A percentile compares a stretch with the other conserved stretches of the same genome.
Evolutionary conservation across 1,140 invertebrate genomes (phyloP).

Genomic region (Catajapyx aquilonaris): DNA sequence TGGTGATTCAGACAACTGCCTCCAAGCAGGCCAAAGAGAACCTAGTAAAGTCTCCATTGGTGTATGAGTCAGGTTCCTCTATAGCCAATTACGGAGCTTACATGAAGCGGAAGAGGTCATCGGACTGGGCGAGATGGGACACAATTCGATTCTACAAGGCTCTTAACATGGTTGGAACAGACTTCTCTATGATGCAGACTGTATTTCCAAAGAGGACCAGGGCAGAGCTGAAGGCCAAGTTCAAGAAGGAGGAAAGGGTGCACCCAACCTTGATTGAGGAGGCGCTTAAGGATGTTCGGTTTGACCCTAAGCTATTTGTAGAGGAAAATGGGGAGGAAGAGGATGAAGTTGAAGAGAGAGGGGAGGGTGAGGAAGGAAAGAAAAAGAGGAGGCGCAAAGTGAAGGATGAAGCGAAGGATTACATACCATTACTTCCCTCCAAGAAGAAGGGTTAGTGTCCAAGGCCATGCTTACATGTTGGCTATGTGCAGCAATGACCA

Average conservation of each 20-base stretch:
- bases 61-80: constrained; percentile 35
- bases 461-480: no score
- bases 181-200: constrained; percentile 67
- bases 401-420: no score
- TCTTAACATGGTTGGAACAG: constrained; percentile 66
- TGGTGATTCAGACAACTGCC: constrained; percentile 50
- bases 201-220: constrained; percentile 58
- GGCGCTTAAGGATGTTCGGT: no score
- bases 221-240: constrained; percentile 59
- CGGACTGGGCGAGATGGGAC: constrained; percentile 28
- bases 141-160: constrained; percentile 71
- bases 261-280: constrained; percentile 31
- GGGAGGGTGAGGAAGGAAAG: no score
- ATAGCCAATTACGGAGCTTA: constrained; percentile 32
- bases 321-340: no score
- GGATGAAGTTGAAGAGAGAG: no score
- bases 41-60: constrained; percentile 35
- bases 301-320: no score
- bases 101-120: constrained; percentile 14
- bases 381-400: no score
- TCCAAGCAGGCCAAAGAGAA: constrained; percentile 34
- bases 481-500: no score
- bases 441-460: no score
- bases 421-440: no score
- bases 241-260: constrained; percentile 37